phyloP scores from a whole-genome alignment of 2,888 invertebrate species.

The Syrphus vitripennis region DNA sequence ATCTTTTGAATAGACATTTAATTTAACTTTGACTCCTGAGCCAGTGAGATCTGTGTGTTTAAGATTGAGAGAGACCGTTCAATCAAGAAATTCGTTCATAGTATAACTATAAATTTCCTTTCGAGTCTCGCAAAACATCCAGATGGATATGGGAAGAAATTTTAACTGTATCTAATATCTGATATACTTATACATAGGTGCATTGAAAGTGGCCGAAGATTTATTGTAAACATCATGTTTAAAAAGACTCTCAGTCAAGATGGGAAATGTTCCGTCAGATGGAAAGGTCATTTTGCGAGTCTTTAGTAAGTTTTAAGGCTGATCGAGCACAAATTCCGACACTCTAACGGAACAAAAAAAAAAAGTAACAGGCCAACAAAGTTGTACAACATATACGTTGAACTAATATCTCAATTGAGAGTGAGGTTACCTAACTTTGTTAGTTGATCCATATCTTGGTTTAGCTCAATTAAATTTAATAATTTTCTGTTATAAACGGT shows the following conservation, averaged over 20 bases:
- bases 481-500: conserved; percentile 26
- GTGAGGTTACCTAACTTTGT: conserved; percentile 16
- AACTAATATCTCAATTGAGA: conserved; percentile 26
- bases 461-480: conserved; percentile 26
- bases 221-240: conserved; percentile 27
- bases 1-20: conserved; percentile 13
- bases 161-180: background rate
- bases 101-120: conserved; percentile 22
- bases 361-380: background rate
- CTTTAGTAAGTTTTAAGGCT: background rate
- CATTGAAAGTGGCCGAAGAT: background rate
- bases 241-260: background rate
- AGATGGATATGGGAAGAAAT: conserved; percentile 33
- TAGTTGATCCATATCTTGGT: conserved; percentile 19
- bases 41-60: background rate
- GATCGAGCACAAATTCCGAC: conserved; percentile 39
- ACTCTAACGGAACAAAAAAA: background rate
- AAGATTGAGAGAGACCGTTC: background rate
- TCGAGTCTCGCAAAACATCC: background rate
- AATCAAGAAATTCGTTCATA: conserved; percentile 37
- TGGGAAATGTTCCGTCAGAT: conserved; percentile 23
- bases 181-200: background rate
- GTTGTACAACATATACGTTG: background rate
- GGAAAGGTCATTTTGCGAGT: conserved; percentile 38
- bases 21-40: conserved; percentile 52